Evolutionary conservation across 2,888 invertebrate genomes (phyloP).

Genomic region (Hermaeophaga mercurialis): DNA sequence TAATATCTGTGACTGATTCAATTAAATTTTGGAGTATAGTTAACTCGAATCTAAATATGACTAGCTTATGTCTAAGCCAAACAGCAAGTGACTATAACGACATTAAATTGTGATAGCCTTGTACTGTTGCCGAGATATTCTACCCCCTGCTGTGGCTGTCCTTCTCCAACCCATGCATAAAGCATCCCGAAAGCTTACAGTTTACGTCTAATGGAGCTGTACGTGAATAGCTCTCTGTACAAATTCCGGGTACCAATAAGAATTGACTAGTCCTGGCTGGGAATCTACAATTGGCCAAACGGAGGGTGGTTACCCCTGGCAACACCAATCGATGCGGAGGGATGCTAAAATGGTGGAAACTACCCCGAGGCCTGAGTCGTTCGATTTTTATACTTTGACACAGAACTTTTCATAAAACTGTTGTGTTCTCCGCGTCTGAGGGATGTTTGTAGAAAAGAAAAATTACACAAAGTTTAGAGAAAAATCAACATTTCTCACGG

Average conservation of each 20-base stretch:
- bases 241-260: slow-evolving; percentile 47
- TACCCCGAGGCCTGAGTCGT: slow-evolving; percentile 52
- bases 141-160: slow-evolving; percentile 32
- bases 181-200: slow-evolving; percentile 57
- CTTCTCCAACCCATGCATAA: slow-evolving; percentile 24
- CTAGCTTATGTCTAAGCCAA: slow-evolving; percentile 60
- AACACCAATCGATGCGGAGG: slow-evolving; percentile 55
- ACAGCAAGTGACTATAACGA: slow-evolving; percentile 60
- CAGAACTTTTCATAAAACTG: slow-evolving; percentile 51
- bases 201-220: slow-evolving; percentile 44
- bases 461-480: slow-evolving; percentile 26
- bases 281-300: slow-evolving; percentile 52
- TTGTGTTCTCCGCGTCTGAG: slow-evolving; percentile 42
- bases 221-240: slow-evolving; percentile 43
- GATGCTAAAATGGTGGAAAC: slow-evolving; percentile 56
- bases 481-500: slow-evolving; percentile 21
- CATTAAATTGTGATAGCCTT: slow-evolving; percentile 61
- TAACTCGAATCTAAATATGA: slow-evolving; percentile 58
- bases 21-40: slow-evolving; percentile 58
- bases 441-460: slow-evolving; percentile 29
- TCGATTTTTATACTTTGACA: slow-evolving; percentile 59
- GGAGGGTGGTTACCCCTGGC: slow-evolving; percentile 53
- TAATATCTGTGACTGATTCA: slow-evolving; percentile 60
- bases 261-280: slow-evolving; percentile 47
- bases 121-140: slow-evolving; percentile 56